A percentile compares a stretch with the other conserved stretches of the same genome.
Evolutionary conservation across 92 coral and sea anemone genomes (phyloP).

Genomic region (Pocillopora grandis): DNA sequence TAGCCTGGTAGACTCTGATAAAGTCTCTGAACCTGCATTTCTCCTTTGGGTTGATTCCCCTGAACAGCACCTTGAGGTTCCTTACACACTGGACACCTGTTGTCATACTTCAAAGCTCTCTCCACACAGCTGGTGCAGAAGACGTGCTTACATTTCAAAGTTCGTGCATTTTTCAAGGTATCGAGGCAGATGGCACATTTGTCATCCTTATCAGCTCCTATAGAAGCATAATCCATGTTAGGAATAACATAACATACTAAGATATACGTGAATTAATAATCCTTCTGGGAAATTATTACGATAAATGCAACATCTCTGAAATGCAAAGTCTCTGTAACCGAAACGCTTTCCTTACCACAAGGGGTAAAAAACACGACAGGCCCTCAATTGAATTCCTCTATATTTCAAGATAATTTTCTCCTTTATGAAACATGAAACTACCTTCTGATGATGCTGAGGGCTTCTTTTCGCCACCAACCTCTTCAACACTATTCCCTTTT

Average conservation of each 20-base stretch:
- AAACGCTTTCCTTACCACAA: too few relatives aligned
- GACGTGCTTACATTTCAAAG: conserved; percentile 66
- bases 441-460: background rate
- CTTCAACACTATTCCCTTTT: background rate
- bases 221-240: background rate
- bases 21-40: conserved; percentile 16
- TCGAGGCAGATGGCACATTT: conserved; percentile 68
- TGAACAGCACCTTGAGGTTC: conserved; percentile 52
- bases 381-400: too few relatives aligned
- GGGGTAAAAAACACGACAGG: too few relatives aligned
- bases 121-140: conserved; percentile 70
- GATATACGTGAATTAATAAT: too few relatives aligned
- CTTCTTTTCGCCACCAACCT: background rate
- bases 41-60: conserved; percentile 78
- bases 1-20: conserved; percentile 51
- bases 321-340: too few relatives aligned
- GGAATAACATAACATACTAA: background rate
- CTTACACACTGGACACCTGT: conserved; percentile 66
- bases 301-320: too few relatives aligned
- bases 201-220: background rate
- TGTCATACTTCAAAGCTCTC: conserved; percentile 35
- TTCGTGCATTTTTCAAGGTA: conserved; percentile 32
- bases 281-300: too few relatives aligned
- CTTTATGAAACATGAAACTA: background rate
- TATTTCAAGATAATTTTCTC: too few relatives aligned